These are phyloP conservation scores for Cryptophagus acutangulus DNA, from an alignment of 2,888 invertebrate genomes.

Conservation along the genomic window DNA sequence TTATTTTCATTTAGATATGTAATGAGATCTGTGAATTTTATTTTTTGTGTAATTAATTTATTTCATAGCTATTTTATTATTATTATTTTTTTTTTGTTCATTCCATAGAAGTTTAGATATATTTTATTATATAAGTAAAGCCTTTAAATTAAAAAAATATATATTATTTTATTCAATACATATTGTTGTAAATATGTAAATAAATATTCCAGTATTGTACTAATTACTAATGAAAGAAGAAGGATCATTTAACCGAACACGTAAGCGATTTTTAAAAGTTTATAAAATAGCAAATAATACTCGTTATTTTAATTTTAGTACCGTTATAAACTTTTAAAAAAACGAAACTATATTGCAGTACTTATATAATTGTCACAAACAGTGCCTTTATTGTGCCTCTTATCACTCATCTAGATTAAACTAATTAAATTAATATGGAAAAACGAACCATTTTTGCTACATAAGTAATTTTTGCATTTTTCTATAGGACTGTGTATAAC, in stretches of 20 bases:
- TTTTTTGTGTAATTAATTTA: neutral
- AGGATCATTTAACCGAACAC: no score
- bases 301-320: constrained; percentile 1
- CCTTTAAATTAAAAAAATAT: neutral
- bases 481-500: constrained; percentile 19
- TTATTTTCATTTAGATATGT: constrained; percentile 7
- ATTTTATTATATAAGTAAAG: neutral
- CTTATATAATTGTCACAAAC: constrained; percentile 37
- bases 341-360: constrained; percentile 28
- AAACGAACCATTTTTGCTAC: constrained; percentile 12
- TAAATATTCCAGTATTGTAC: constrained; percentile 34
- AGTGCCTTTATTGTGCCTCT: constrained; percentile 44
- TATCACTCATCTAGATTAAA: neutral
- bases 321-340: constrained; percentile 15
- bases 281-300: constrained; percentile 7
- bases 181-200: constrained; percentile 43
- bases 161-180: constrained; percentile 19
- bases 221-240: constrained; percentile 13
- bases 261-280: constrained; percentile 23
- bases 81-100: constrained; percentile 1
- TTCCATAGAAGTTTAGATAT: constrained; percentile 1
- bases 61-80: neutral
- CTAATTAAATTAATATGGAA: constrained; percentile 1
- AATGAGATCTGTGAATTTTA: constrained; percentile 3
- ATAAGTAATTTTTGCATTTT: constrained; percentile 19